Base-by-base conservation (phyloP, 2,797 vertebrate genomes). In the Acipenser transmontanus region DNA sequence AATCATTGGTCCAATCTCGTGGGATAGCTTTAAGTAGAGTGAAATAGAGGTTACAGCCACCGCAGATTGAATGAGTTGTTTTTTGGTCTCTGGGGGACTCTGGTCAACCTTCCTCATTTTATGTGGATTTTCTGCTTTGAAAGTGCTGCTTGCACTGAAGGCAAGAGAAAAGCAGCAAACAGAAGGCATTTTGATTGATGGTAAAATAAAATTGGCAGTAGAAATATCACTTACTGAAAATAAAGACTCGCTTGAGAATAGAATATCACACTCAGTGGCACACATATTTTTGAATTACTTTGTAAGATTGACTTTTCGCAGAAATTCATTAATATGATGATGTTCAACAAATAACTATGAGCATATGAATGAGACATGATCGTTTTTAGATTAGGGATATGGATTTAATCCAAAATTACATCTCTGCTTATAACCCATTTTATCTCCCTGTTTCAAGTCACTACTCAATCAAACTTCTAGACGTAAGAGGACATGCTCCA, bases 61-160 rank as follows among this genome's bases (percentile, higher is more conserved):
- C 76, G 54, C 63, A 17, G 59, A 7, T 7, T 67, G 14, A 50
- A 68, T 70, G 17, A 72, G 20, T 65, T 59, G 7, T 66, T 73
- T 50, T 50, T 12, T 4, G 14, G 7, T 7, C 5, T 76, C 49
- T 67, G 65, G 51, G 63, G 34, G 69, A 9, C 61, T 52, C 63
- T 70, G 50, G 51, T 17, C 62, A 77, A 66, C 60, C 65, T 71
- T 71, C 48, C 7, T 69, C 7, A 66, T 17, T 76, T 81, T 62
- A 67, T 48, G 54, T 63, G 59, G 0, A 0, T 3, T 73, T 79
- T 9, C 6, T 68, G 1, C 59, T 71, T 81, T 70, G 62, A 68
- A 78, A 74, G 10, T 72, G 81, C 49, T 73, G 2, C 64, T 70
- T 69, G 7, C 17, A 56, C 61, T 76, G 67, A 11, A 67, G 4